A percentile compares a stretch with the other conserved stretches of the same genome.
These are phyloP conservation scores for Psococerastis gibbosa DNA, from an alignment of 2,888 invertebrate genomes.

Conservation along the genomic window DNA sequence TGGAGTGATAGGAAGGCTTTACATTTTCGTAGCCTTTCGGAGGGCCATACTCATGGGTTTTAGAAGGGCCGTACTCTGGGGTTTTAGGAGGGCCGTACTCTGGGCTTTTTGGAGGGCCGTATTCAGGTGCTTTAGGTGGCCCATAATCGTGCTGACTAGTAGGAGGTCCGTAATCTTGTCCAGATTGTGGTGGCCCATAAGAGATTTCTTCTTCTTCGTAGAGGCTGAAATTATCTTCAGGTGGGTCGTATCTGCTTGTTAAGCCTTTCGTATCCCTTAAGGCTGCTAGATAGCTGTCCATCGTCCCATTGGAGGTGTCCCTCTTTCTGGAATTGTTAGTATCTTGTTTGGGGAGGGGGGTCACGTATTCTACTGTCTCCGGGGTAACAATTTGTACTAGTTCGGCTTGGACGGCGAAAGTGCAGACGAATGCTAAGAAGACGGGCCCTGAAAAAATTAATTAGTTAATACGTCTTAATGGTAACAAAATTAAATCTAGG, in stretches of 20 bases:
- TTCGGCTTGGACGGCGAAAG: too few species aligned
- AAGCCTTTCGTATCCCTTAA: neutral
- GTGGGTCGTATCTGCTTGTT: neutral
- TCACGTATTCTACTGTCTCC: neutral
- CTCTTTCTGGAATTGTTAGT: neutral
- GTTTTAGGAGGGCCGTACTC: neutral
- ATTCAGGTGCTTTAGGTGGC: too few species aligned
- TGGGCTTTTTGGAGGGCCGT: too few species aligned
- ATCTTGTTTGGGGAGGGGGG: neutral
- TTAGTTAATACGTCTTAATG: too few species aligned
- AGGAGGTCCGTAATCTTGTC: neutral
- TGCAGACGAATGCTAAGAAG: too few species aligned
- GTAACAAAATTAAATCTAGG: too few species aligned
- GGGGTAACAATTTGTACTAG: constrained; percentile 5
- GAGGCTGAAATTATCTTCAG: neutral
- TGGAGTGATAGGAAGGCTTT: neutral
- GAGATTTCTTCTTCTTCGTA: neutral
- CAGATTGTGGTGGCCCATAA: too few species aligned
- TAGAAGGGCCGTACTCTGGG: too few species aligned
- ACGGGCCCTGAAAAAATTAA: too few species aligned
- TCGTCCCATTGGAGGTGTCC: neutral
- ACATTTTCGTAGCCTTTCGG: neutral
- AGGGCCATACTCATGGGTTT: neutral
- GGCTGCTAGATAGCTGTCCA: constrained; percentile 4
- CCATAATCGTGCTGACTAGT: neutral